Base-by-base conservation (phyloP, 1,140 invertebrate genomes). In the Dendrolimus kikuchii region DNA sequence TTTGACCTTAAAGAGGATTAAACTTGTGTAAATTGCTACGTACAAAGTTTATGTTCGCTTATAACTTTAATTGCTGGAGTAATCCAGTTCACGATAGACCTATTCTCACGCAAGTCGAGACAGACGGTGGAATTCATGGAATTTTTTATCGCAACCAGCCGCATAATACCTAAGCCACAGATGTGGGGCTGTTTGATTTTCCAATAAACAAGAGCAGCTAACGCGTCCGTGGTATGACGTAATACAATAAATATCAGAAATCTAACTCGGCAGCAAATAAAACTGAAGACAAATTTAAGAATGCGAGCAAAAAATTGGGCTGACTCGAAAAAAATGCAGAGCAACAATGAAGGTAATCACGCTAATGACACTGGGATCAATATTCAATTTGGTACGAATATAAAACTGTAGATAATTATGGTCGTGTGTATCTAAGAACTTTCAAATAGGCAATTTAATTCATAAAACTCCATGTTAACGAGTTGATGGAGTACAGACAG, bases 81-180 rank as follows among this genome's bases (percentile, higher is more conserved):
- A 49, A 54, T 39, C 48, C 41, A 55, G 49, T 49, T 44, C 36
- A 47, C 40, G 53, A 41, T 48, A 45, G 41, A 51, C 40, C 46
- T 59, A 62, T 68, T 73, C 63, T 62, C 68, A 71, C 65, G 65
- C 62, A 48, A 64, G 55, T 47, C 23, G 43, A 55, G 46, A 48
- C 36, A 9, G 38, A 40, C 47, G 49, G 46, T 51, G 43, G 49
- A 63, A 68, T 64, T 62, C 42, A 57, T 61, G 45, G 49, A 53
- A 68, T 71, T 72, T 74, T 75, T 71, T 64, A 54, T 63, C 55
- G 51, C 57, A 68, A 68, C 65, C 64, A 72, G 62, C 66, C 68
- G 64, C 66, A 66, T 69, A 68, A 68, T 63, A 63, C 53, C 44
- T 38, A 51, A 66, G 60, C 65, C 51, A 63, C 57, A 66, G 56